A percentile compares a stretch with the other conserved stretches of the same genome.
phyloP scores from a whole-genome alignment of 2,888 invertebrate genomes.

The Steinernema scapterisci region DNA sequence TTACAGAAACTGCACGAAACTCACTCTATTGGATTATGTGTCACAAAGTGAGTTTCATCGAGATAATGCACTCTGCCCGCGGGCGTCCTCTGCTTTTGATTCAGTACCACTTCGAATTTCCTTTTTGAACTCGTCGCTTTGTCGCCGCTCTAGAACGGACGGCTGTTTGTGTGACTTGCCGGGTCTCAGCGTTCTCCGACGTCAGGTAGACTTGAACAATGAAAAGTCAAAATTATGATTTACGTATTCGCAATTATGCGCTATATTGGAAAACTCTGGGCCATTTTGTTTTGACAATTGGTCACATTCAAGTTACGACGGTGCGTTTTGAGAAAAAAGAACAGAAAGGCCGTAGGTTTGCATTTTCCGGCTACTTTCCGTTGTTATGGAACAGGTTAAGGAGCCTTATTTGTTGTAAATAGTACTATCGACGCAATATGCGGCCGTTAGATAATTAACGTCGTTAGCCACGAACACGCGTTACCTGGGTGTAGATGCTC shows the following conservation, averaged over 20 bases:
- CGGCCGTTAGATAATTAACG: background rate
- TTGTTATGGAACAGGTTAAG: background rate
- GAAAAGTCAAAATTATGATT: background rate
- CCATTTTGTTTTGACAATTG: no score
- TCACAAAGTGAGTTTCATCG: conserved; percentile 21
- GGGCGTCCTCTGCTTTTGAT: background rate
- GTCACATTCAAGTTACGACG: background rate
- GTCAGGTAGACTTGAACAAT: background rate
- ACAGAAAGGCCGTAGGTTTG: background rate
- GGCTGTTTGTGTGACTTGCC: no score
- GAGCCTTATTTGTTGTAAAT: no score
- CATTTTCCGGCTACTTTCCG: background rate
- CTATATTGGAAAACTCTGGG: no score
- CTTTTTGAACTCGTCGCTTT: background rate
- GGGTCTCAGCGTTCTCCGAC: no score
- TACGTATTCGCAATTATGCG: background rate
- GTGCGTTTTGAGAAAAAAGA: background rate
- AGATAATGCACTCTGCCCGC: conserved; percentile 22
- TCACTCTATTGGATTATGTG: conserved; percentile 20
- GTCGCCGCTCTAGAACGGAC: background rate
- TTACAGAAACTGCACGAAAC: background rate
- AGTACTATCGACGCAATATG: background rate
- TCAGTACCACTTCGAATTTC: background rate
- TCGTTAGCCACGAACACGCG: background rate
- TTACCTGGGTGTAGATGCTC: background rate